Evolutionary conservation across 2,888 invertebrate genomes (phyloP).

Genomic region (Zele albiditarsus): DNA sequence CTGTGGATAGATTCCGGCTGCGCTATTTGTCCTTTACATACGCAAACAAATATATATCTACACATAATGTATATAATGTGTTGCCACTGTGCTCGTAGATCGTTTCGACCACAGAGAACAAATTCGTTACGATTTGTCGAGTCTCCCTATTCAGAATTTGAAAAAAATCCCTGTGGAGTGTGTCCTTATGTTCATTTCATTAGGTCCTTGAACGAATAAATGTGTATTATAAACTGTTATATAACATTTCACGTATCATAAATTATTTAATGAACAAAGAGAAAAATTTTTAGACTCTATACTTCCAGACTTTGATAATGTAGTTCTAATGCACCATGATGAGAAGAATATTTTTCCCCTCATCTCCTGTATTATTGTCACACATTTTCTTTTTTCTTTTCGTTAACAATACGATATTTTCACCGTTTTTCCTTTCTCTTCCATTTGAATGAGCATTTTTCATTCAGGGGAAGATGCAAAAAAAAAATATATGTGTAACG

Average conservation of each 20-base stretch:
- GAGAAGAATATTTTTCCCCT: constrained; percentile 22
- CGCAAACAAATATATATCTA: constrained; percentile 41
- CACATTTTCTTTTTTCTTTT: constrained; percentile 7
- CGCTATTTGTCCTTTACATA: constrained; percentile 36
- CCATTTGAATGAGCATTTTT: neutral
- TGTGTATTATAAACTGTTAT: constrained; percentile 1
- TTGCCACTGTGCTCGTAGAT: neutral
- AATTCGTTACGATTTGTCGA: constrained; percentile 56
- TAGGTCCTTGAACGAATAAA: constrained; percentile 24
- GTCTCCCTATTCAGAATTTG: neutral
- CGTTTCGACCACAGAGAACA: constrained; percentile 27
- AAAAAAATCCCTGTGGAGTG: neutral
- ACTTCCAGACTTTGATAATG: constrained; percentile 22
- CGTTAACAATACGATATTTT: constrained; percentile 3
- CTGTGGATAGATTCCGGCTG: constrained; percentile 28
- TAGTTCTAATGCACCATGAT: constrained; percentile 39
- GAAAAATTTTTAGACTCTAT: constrained; percentile 31
- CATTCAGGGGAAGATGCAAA: neutral
- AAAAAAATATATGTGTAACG: neutral
- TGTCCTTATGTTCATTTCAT: constrained; percentile 13
- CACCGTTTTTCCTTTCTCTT: constrained; percentile 10
- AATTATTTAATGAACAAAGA: constrained; percentile 43
- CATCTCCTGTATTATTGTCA: neutral
- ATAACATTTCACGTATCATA: constrained; percentile 29
- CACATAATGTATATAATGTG: neutral